A percentile compares a stretch with the other conserved stretches of the same genome.
These are phyloP conservation scores for Planiliza haematocheilus DNA, from an alignment of 2,113 vertebrate genomes.

Conservation along the genomic window DNA sequence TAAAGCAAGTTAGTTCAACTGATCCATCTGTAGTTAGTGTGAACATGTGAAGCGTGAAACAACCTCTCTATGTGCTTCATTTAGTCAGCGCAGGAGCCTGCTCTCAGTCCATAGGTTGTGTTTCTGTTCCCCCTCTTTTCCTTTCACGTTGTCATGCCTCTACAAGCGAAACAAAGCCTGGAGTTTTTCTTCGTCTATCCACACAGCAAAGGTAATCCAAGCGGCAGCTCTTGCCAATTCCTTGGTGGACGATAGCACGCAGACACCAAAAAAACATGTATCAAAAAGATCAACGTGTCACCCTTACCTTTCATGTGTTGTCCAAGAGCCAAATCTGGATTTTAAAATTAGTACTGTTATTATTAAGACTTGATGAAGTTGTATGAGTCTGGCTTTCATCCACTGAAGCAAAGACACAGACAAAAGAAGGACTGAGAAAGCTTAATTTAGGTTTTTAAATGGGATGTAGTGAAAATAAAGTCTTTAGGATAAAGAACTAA, in stretches of 20 bases:
- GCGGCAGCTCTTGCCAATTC: conserved; percentile 3
- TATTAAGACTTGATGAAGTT: conserved; percentile 32
- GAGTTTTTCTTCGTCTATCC: conserved; percentile 23
- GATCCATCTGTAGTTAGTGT: conserved; percentile 18
- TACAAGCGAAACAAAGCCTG: conserved; percentile 24
- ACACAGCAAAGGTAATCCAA: conserved; percentile 14
- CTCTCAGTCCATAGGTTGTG: background rate
- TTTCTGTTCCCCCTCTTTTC: background rate
- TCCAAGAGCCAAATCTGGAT: conserved; percentile 19
- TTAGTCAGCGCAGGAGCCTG: conserved; percentile 14
- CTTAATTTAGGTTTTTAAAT: background rate
- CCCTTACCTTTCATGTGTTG: conserved; percentile 10
- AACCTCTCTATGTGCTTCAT: conserved; percentile 18
- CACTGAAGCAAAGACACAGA: background rate
- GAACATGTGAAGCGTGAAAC: conserved; percentile 39
- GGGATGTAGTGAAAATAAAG: background rate
- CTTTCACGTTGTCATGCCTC: background rate
- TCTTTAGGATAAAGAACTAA: no score
- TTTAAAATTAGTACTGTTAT: conserved; percentile 10
- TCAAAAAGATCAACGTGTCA: conserved; percentile 11
- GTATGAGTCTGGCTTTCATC: background rate
- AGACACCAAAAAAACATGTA: conserved; percentile 29
- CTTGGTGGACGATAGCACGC: conserved; percentile 2
- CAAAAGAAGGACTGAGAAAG: background rate
- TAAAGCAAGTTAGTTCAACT: conserved; percentile 13